Evolutionary conservation across 2,888 invertebrate genomes (phyloP).

Genomic region (Morpho deidamia): DNA sequence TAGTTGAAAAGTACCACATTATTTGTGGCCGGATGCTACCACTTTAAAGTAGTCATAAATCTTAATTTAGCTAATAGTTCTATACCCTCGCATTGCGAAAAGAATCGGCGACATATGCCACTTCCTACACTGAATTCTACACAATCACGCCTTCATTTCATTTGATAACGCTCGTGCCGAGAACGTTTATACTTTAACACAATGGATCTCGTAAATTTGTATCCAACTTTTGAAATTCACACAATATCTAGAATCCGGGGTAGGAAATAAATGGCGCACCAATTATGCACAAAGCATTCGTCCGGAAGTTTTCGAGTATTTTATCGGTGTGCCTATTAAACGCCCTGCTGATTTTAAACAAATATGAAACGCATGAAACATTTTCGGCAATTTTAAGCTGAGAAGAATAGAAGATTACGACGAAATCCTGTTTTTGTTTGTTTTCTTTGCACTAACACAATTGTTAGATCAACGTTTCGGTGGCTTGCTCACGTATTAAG

Average conservation of each 20-base stretch:
- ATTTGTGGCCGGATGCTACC: constrained; percentile 5
- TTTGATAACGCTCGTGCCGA: constrained; percentile 56
- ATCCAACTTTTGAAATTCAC: constrained; percentile 54
- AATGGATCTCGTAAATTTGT: constrained; percentile 61
- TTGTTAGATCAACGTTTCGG: constrained; percentile 40
- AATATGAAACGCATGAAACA: constrained; percentile 57
- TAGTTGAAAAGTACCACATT: background rate
- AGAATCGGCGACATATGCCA: constrained; percentile 46
- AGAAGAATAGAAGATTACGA: constrained; percentile 65
- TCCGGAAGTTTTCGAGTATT: constrained; percentile 71
- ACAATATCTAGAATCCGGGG: constrained; percentile 48
- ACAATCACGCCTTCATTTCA: constrained; percentile 53
- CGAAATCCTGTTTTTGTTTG: constrained; percentile 76
- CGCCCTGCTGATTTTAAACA: constrained; percentile 61
- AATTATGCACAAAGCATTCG: constrained; percentile 62
- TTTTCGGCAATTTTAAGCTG: constrained; percentile 50
- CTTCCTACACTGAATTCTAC: constrained; percentile 42
- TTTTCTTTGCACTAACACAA: constrained; percentile 67
- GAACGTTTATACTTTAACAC: constrained; percentile 65
- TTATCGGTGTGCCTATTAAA: constrained; percentile 58
- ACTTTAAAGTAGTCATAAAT: constrained; percentile 14
- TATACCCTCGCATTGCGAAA: constrained; percentile 12
- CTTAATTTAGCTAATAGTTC: constrained; percentile 5
- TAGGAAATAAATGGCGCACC: constrained; percentile 69
- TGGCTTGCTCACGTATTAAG: constrained; percentile 30